Percentiles rank a stretch among this genome's conserved stretches.
Conservation (phyloP, 35 echinoderm and acorn worm species). For the Ophioderma brevispina region DNA sequence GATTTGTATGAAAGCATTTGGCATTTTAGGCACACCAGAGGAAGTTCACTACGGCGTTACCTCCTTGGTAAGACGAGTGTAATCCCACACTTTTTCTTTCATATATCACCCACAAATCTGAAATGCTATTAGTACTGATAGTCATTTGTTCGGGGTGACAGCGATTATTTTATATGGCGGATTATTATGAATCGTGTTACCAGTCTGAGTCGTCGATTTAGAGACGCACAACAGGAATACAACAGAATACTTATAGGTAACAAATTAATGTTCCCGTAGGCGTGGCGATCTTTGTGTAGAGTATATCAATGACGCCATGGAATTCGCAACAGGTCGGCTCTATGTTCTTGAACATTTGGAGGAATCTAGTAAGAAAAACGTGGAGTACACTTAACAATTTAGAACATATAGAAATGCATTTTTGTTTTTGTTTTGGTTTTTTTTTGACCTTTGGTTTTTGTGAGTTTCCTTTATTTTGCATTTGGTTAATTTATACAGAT, state of each 20-base stretch:
- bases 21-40: no score
- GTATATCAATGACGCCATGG: constrained; percentile 39
- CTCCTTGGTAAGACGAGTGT: no score
- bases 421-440: no score
- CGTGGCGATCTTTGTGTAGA: constrained; percentile 77
- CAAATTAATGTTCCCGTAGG: constrained; percentile 33
- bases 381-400: constrained; percentile 1
- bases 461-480: no score
- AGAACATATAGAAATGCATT: no score
- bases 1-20: no score
- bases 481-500: no score
- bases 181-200: constrained; percentile 35
- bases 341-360: constrained; percentile 75
- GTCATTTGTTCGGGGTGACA: constrained; percentile 34
- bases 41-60: no score
- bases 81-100: no score
- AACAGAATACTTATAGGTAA: constrained; percentile 54
- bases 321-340: constrained; percentile 77
- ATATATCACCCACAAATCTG: no score
- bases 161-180: constrained; percentile 80
- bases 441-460: no score
- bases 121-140: no score
- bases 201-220: constrained; percentile 61
- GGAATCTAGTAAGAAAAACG: constrained; percentile 72
- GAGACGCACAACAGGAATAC: constrained; percentile 57